These are phyloP conservation scores for Neoarius graeffei DNA, from an alignment of 2,113 vertebrate genomes.

Conservation along the genomic window DNA sequence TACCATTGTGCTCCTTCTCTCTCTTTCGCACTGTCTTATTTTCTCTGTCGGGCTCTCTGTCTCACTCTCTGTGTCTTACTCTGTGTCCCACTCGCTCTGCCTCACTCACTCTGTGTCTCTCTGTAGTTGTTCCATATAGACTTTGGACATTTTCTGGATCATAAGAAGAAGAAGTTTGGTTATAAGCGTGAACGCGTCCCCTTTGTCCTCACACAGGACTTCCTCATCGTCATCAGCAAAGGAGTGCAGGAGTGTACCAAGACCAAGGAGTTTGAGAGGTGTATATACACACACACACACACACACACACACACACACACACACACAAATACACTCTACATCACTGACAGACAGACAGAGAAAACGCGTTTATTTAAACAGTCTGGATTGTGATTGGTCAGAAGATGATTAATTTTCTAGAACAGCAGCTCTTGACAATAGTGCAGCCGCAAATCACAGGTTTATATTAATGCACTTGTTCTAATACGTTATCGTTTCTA, in stretches of 20 bases:
- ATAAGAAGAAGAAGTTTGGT: constrained; percentile 80
- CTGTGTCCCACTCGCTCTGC: not conserved
- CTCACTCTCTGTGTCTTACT: not conserved
- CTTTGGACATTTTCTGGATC: constrained; percentile 78
- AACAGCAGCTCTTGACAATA: not conserved
- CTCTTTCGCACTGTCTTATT: too few relatives aligned
- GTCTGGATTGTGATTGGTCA: not conserved
- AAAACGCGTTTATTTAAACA: not conserved
- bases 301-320: constrained; percentile 13
- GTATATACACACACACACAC: constrained; percentile 5
- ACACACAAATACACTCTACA: not conserved
- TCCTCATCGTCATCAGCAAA: constrained; percentile 80
- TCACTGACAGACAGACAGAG: not conserved
- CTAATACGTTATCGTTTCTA: not conserved
- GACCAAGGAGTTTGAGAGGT: constrained; percentile 79
- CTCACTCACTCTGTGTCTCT: not conserved
- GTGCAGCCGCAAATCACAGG: not conserved
- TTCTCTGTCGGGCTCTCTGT: not conserved
- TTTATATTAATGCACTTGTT: not conserved
- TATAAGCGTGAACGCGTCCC: constrained; percentile 78
- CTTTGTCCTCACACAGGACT: constrained; percentile 79
- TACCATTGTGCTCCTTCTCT: too few relatives aligned
- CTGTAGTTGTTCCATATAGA: constrained; percentile 77
- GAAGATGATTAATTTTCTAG: not conserved
- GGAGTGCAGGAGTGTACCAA: constrained; percentile 76